A percentile compares a stretch with the other conserved stretches of the same genome.
phyloP scores from a whole-genome alignment of 2,797 vertebrate species.

The Microhierax caerulescens region DNA sequence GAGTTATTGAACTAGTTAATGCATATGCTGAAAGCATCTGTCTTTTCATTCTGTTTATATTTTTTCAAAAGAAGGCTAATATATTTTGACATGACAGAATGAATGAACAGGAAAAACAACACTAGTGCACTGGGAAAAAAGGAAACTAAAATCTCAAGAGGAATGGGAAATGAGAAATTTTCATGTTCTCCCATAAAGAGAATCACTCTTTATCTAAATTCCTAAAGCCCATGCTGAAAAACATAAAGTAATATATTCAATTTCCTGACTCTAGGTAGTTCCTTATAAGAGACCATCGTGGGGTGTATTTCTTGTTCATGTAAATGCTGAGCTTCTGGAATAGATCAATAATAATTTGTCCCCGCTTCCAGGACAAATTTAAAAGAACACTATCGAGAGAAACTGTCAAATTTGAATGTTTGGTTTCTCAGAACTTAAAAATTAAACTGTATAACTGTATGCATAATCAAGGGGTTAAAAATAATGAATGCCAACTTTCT shows the following conservation, averaged over 20 bases:
- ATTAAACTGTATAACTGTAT: not conserved
- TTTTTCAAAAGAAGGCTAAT: conserved; percentile 2
- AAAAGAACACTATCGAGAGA: not conserved
- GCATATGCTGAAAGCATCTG: not conserved
- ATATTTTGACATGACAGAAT: not conserved
- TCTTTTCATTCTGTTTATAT: not conserved
- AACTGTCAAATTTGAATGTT: not conserved
- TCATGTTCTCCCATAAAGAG: not conserved
- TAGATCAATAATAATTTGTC: not conserved
- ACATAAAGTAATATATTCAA: not conserved
- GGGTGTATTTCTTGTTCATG: conserved; percentile 32
- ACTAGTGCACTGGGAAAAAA: not conserved
- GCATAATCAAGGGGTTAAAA: not conserved
- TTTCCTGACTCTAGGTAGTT: not conserved
- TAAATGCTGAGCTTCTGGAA: conserved; percentile 27
- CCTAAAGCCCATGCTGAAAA: not conserved
- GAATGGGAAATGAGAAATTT: not conserved
- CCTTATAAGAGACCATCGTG: not conserved
- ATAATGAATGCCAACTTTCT: not conserved
- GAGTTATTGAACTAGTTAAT: not conserved
- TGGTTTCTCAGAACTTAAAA: not conserved
- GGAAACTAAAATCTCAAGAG: not conserved
- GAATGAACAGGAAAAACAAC: not conserved
- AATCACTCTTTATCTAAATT: conserved; percentile 3
- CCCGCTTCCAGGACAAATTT: not conserved